Evolutionary conservation across 1,140 invertebrate genomes (phyloP), one percentile per base, ranked within the genome.

Genomic region (Scaptomyza pallida): DNA sequence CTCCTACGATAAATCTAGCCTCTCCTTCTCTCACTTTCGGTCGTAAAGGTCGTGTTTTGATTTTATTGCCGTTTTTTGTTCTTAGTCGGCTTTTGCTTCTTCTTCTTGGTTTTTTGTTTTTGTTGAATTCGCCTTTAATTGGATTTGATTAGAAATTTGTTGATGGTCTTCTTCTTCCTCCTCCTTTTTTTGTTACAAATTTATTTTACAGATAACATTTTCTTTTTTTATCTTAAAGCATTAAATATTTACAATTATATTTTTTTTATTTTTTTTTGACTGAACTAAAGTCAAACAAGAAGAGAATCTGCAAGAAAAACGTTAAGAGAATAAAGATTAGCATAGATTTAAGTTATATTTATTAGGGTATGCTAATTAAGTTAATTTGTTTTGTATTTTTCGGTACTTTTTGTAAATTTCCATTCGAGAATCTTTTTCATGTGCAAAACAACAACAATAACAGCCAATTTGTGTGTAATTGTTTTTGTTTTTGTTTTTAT

Each of bases 241-340:
- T 62, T 71, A 59, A n/a, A 43, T 85, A 88, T 82, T 75, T 86
- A 75, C 78, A 86, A 59, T 30, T 30, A 67, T 64, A 59, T 17
- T 61, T n/a, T n/a, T n/a, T n/a, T n/a, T n/a, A n/a, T n/a, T n/a
- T n/a, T n/a, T n/a, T n/a, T 40, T 62, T 51, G 55, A 88, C 82
- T 30, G n/a, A 57, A 81, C 52, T 86, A 43, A 64, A 64, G 56
- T 68, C 71, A 75, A 82, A 72, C 75, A 75, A 86, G 78, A 78
- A 56, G 74, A 75, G 74, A 88, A 82, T 88, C 81, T 86, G 82
- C 8, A 88, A 86, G 13, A n/a, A 56, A 13, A n/a, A n/a, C n/a
- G n/a, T n/a, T n/a, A n/a, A n/a, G n/a, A 64, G 15, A 33, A 51
- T n/a, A 67, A 19, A 47, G 5, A 15, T 26, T 6, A 10, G 0